A percentile compares a stretch with the other conserved stretches of the same genome.
phyloP scores from a whole-genome alignment of 2,113 vertebrate species.

The Cyphomyrus discorhynchus region DNA sequence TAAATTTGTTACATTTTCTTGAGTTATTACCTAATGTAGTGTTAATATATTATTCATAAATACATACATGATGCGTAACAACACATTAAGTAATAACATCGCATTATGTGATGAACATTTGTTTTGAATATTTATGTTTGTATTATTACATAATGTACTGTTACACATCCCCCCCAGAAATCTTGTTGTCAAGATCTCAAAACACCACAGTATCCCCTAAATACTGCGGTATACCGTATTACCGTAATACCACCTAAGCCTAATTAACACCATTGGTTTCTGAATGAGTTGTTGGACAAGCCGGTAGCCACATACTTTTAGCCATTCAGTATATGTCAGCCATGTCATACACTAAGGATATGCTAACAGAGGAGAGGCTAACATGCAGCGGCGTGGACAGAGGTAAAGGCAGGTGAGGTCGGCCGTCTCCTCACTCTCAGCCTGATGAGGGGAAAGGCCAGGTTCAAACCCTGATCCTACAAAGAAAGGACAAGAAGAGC shows the following conservation, averaged over 20 bases:
- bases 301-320: background rate
- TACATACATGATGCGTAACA: too few relatives aligned
- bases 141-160: too few relatives aligned
- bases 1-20: too few relatives aligned
- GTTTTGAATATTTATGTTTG: too few relatives aligned
- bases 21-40: too few relatives aligned
- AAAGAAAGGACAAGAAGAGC: background rate
- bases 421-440: background rate
- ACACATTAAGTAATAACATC: too few relatives aligned
- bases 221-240: background rate
- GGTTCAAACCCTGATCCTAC: background rate
- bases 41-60: too few relatives aligned
- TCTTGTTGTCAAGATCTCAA: background rate
- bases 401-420: background rate
- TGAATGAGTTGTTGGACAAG: background rate
- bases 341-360: background rate
- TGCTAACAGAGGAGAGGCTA: background rate
- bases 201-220: background rate
- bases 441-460: background rate
- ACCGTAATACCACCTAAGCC: background rate
- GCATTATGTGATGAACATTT: too few relatives aligned
- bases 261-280: background rate
- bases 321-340: background rate
- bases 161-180: background rate
- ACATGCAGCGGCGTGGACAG: background rate